Base-by-base conservation (phyloP, 64 coral and sea anemone species). In the Pachyseris speciosa region DNA sequence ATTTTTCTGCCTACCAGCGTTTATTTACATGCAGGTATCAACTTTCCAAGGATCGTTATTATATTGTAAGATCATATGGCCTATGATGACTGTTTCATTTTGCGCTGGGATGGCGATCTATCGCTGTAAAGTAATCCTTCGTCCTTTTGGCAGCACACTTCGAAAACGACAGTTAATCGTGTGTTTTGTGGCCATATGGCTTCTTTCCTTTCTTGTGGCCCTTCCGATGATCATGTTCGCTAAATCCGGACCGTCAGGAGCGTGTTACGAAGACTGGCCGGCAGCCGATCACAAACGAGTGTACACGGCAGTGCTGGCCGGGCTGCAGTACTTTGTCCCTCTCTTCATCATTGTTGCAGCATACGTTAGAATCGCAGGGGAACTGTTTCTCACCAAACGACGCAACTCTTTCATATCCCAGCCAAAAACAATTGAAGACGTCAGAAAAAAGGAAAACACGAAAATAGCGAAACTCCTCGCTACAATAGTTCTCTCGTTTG, bases 21-120 rank as follows among this genome's bases (percentile, higher is more conserved):
- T 48, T n/a, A 91, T 91, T 64, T 91, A 91, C 39, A 71, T 73
- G 57, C 58, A 72, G 32, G 61, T 91, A 37, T 61, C 37, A 47
- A 42, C 27, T 52, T 42, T 85, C 38, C 68, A 30, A 12, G 80
- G 84, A 40, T 74, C 89, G 27, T 91, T 53, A 59, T 30, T 91
- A 39, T 91, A 85, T 43, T 91, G 89, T 53, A 91, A 91, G 25
- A 61, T 91, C 47, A 84, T 91, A 32, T 85, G 67, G 51, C 89
- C 89, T 9, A 43, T 83, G 28, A 45, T 91, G 13, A 91, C 89
- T 27, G 37, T 91, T 15, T 74, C 79, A 5, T 80, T 91, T 10
- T 91, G 78, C 12, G 89, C 84, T 4, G 84, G 89, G 58, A 85
- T 91, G 89, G 89, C 89, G 4, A 28, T 84, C 12, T 80, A 91